phyloP scores from a whole-genome alignment of 2,797 vertebrate genomes.

The Ceryle rudis region DNA sequence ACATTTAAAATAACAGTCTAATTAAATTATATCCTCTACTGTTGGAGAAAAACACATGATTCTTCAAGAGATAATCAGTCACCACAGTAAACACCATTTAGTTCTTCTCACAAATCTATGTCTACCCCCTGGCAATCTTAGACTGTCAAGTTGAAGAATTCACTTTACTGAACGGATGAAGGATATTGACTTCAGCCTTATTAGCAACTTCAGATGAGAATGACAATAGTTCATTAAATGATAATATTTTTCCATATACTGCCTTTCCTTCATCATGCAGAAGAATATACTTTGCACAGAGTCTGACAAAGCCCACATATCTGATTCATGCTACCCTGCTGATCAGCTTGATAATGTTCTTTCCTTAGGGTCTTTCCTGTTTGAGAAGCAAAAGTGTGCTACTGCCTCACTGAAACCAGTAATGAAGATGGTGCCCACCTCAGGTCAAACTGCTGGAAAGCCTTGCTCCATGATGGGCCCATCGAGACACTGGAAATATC shows the following conservation, averaged over 20 bases:
- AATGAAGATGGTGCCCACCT: background rate
- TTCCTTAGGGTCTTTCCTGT: background rate
- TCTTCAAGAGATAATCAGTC: conserved; percentile 67
- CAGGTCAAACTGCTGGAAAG: background rate
- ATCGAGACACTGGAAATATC: background rate
- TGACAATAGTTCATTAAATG: conserved; percentile 65
- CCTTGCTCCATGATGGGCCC: background rate
- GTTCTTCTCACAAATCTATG: conserved; percentile 56
- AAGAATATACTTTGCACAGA: background rate
- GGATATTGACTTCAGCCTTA: conserved; percentile 63
- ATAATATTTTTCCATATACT: conserved; percentile 53
- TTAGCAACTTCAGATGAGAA: conserved; percentile 68
- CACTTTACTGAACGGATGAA: conserved; percentile 42
- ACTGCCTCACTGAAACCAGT: background rate
- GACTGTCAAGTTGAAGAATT: conserved; percentile 67
- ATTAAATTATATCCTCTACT: conserved; percentile 80
- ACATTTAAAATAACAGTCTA: conserved; percentile 76
- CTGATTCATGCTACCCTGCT: background rate
- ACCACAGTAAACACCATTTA: conserved; percentile 63
- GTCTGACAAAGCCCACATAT: background rate
- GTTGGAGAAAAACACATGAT: conserved; percentile 68
- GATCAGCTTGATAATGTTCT: background rate
- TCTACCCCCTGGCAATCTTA: conserved; percentile 56
- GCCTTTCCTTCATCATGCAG: background rate
- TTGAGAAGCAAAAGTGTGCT: background rate